phyloP scores from a whole-genome alignment of 2,797 vertebrate species.

The Sebastes taczanowskii region DNA sequence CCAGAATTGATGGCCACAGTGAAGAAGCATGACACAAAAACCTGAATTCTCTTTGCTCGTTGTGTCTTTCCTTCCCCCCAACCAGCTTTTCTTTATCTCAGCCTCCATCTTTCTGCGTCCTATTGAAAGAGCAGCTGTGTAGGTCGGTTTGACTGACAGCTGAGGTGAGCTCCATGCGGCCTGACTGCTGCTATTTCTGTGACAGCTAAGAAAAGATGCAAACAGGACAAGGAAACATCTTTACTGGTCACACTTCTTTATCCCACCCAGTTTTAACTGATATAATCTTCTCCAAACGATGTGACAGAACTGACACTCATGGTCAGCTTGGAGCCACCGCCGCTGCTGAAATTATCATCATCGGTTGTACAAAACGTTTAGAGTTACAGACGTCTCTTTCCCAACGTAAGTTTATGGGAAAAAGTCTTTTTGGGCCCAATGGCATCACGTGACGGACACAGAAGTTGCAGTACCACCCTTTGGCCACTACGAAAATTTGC shows the following conservation, averaged over 20 bases:
- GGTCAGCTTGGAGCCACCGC: no score
- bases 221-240: neutral
- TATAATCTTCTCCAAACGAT: no score
- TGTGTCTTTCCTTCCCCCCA: slow-evolving; percentile 19
- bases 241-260: neutral
- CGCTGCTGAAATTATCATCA: no score
- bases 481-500: no score
- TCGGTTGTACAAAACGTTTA: no score
- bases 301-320: no score
- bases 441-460: no score
- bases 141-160: neutral
- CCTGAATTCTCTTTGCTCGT: slow-evolving; percentile 17
- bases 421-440: no score
- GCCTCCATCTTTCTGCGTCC: slow-evolving; percentile 32
- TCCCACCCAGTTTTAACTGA: neutral
- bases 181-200: slow-evolving; percentile 70
- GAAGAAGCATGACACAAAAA: slow-evolving; percentile 87
- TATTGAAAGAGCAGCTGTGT: slow-evolving; percentile 4
- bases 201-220: slow-evolving; percentile 47
- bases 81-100: slow-evolving; percentile 26
- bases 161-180: neutral
- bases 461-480: no score
- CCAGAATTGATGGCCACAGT: slow-evolving; percentile 66
- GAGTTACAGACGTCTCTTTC: no score
- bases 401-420: no score